Evolutionary conservation across 1,140 invertebrate species (phyloP), one percentile per base, ranked within the genome.

Genomic region (Drosophila yakuba): DNA sequence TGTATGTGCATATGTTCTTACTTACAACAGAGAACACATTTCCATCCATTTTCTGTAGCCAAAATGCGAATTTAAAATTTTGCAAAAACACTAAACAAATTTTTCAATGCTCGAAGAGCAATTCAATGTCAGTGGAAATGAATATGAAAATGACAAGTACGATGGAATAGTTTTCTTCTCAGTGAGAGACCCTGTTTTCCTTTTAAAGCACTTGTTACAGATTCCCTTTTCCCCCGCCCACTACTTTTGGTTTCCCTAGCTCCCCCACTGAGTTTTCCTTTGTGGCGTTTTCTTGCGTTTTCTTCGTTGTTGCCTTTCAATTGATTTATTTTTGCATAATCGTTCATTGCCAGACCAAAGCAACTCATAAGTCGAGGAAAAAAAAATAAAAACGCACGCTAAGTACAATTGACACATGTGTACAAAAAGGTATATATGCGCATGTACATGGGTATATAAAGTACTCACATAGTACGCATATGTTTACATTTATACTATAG

Each of bases 291-390:
- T 68, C 47, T 67, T 44, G 6, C 28, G 54, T 61, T 73, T 74
- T 74, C 41, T 52, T 58, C 74, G 73, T 66, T 73, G 58, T 78
- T 66, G 69, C 69, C 72, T 81, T 61, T 66, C 78, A 88, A 86
- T 82, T 86, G 82, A 86, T 82, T 86, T 86, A 67, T 81, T 78
- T 82, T 86, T 88, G 82, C 83, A 86, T 86, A 81, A 78, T 75
- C 74, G 69, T 78, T 74, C 60, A 82, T 69, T 69, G 55, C 66
- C 57, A 75, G 63, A 79, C 74, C 44, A 63, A 67, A 63, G 58
- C 59, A 86, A 67, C 63, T 82, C 75, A 81, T 78, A 78, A 78
- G 69, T 4, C 69, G 58, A 32, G 8, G 3, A 44, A 48, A 54
- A 63, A 63, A 63, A 47, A 48, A 39, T 28, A 64, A 51, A 69